Evolutionary conservation across 2,888 invertebrate genomes (phyloP).

Genomic region (Shargacucullia verbasci): DNA sequence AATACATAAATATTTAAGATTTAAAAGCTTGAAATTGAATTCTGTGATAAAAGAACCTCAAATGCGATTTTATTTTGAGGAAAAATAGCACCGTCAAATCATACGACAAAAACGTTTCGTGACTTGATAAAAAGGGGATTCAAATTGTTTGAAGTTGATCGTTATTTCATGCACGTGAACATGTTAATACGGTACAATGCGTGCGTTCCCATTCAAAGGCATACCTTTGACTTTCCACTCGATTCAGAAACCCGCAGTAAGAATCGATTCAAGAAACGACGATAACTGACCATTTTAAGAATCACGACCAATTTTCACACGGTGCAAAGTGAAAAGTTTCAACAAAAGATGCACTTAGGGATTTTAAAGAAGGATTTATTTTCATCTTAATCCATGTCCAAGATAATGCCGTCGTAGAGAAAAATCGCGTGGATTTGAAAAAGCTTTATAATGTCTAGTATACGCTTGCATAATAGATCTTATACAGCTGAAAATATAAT

Average conservation of each 20-base stretch:
- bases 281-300: constrained; percentile 56
- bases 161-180: constrained; percentile 54
- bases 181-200: constrained; percentile 50
- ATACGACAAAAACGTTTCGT: constrained; percentile 33
- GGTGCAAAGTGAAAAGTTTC: constrained; percentile 53
- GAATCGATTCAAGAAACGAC: constrained; percentile 52
- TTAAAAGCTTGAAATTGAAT: too few relatives aligned
- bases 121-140: constrained; percentile 41
- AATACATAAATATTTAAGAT: too few relatives aligned
- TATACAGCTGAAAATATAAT: constrained; percentile 11
- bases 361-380: constrained; percentile 61
- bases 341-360: constrained; percentile 42
- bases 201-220: constrained; percentile 48
- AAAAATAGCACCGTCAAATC: constrained; percentile 22
- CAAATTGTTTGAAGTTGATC: constrained; percentile 53
- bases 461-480: constrained; percentile 12
- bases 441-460: constrained; percentile 20
- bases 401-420: constrained; percentile 37
- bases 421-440: constrained; percentile 28
- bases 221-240: constrained; percentile 50
- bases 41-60: constrained; percentile 4
- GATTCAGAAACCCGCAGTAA: constrained; percentile 38
- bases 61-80: background rate
- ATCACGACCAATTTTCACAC: constrained; percentile 55
- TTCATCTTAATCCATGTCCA: constrained; percentile 61